A percentile compares a stretch with the other conserved stretches of the same genome.
phyloP scores from a whole-genome alignment of 2,888 invertebrate genomes.

The Dynastes hyllus region DNA sequence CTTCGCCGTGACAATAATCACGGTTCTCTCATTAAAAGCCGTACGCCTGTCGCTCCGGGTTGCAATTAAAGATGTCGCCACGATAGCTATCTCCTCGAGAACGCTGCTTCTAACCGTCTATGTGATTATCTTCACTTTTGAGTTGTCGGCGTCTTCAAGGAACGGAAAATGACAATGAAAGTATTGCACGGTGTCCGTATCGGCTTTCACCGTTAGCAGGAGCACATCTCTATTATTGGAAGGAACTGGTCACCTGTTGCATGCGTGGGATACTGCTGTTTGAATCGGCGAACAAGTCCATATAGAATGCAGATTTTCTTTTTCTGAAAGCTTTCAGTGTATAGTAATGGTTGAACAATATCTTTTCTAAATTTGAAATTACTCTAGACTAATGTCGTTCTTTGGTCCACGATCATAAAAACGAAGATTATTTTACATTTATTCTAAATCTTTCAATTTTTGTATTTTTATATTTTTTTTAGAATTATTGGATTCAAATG shows the following conservation, averaged over 20 bases:
- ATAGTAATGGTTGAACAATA: too few species aligned
- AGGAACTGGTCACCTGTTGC: constrained; percentile 43
- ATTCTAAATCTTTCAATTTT: too few species aligned
- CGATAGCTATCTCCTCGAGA: constrained; percentile 37
- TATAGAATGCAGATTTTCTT: too few species aligned
- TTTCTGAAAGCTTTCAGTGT: too few species aligned
- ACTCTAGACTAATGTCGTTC: too few species aligned
- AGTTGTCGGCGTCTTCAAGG: constrained; percentile 43
- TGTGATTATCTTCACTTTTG: constrained; percentile 47
- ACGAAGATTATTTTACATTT: too few species aligned
- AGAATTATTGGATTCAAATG: too few species aligned
- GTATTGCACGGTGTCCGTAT: constrained; percentile 45
- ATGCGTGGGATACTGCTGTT: constrained; percentile 26
- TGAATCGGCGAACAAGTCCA: neutral
- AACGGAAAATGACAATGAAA: constrained; percentile 38
- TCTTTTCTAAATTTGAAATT: too few species aligned
- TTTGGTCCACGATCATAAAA: too few species aligned
- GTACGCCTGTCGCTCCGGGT: constrained; percentile 45
- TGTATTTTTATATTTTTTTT: too few species aligned
- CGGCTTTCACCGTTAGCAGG: constrained; percentile 47
- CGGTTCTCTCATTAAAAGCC: constrained; percentile 46
- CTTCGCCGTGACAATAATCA: constrained; percentile 46
- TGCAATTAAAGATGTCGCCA: constrained; percentile 46
- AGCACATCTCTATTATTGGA: constrained; percentile 43
- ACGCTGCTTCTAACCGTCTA: constrained; percentile 28